These are phyloP conservation scores for Gopherus evgoodei DNA, from an alignment of 2,113 vertebrate genomes.

Conservation along the genomic window DNA sequence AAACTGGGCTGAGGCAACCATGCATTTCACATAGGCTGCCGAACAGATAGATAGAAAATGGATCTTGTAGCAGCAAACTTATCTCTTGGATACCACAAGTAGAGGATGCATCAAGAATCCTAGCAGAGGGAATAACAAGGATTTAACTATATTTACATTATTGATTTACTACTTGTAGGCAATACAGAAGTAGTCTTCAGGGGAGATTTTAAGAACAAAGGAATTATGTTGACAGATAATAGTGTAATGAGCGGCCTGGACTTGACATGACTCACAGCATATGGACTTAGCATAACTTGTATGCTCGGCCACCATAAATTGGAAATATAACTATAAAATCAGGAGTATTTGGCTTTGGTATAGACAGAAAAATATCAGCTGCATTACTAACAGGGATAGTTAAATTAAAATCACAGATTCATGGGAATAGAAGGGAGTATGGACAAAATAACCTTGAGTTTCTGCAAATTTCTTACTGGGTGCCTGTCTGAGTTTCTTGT, in stretches of 20 bases:
- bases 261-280: too few relatives aligned
- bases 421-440: too few relatives aligned
- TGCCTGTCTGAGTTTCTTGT: too few relatives aligned
- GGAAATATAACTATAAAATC: too few relatives aligned
- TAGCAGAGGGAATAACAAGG: background rate
- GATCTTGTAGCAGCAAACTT: background rate
- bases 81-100: background rate
- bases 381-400: too few relatives aligned
- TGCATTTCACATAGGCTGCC: background rate
- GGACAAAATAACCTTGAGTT: too few relatives aligned
- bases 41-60: background rate
- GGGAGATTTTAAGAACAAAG: background rate
- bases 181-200: background rate
- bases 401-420: too few relatives aligned
- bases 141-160: background rate
- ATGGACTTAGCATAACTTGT: too few relatives aligned
- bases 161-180: background rate
- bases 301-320: too few relatives aligned
- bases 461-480: too few relatives aligned
- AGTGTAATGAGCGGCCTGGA: background rate
- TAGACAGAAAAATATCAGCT: too few relatives aligned
- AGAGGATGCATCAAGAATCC: background rate
- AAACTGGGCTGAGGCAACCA: background rate
- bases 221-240: background rate
- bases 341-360: too few relatives aligned